These are phyloP conservation scores for Oncorhynchus masou DNA, from an alignment of 2,113 vertebrate species.

Conservation along the genomic window DNA sequence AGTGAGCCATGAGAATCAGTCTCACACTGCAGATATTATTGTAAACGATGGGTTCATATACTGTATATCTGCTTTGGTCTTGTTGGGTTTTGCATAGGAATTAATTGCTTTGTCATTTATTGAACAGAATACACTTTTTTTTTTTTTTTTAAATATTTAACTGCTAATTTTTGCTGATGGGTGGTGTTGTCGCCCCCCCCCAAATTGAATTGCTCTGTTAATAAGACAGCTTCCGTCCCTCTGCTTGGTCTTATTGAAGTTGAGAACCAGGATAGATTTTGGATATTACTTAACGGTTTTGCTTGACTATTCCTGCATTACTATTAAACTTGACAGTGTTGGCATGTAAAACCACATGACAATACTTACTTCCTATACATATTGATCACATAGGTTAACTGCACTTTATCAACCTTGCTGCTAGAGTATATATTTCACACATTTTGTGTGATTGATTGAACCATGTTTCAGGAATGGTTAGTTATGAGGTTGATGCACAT, in stretches of 20 bases:
- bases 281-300: background rate
- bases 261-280: background rate
- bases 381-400: background rate
- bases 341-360: background rate
- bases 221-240: constrained; percentile 50
- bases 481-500: background rate
- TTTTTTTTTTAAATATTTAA: no score
- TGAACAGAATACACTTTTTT: background rate
- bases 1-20: constrained; percentile 11
- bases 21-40: background rate
- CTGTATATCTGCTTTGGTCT: constrained; percentile 1
- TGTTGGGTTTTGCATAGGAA: constrained; percentile 19
- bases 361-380: background rate
- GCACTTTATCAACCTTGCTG: background rate
- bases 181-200: background rate
- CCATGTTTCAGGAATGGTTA: constrained; percentile 35
- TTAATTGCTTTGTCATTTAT: constrained; percentile 1
- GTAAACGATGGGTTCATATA: constrained; percentile 3
- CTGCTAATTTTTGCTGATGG: background rate
- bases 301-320: constrained; percentile 8
- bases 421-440: background rate
- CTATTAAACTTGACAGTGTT: background rate
- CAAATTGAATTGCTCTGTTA: constrained; percentile 36
- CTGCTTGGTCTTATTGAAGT: constrained; percentile 21
- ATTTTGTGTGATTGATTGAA: background rate